Percentiles rank a stretch among this genome's conserved stretches.
Evolutionary conservation across 2,797 vertebrate genomes (phyloP).

Genomic region (Denticeps clupeoides): DNA sequence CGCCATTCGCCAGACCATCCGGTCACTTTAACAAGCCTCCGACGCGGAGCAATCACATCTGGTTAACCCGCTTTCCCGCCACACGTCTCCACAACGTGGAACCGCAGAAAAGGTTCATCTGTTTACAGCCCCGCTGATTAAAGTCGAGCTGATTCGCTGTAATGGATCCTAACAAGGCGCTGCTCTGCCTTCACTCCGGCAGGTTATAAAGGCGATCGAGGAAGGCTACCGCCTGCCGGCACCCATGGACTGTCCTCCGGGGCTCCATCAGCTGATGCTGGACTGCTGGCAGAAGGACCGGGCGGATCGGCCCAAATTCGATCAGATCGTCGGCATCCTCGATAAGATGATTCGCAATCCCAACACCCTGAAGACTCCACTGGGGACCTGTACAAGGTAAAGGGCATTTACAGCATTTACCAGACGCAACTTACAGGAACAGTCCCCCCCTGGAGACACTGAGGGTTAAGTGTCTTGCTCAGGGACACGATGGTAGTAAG

Average conservation of each 20-base stretch:
- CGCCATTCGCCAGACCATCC: not conserved
- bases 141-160: conserved; percentile 7
- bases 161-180: conserved; percentile 11
- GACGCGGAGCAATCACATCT: conserved; percentile 9
- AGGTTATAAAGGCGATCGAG: conserved; percentile 98
- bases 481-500: no score
- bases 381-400: conserved; percentile 91
- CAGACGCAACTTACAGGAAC: conserved; percentile 2
- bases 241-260: conserved; percentile 93
- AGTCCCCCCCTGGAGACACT: not conserved
- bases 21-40: conserved; percentile 12
- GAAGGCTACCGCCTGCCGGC: conserved; percentile 92
- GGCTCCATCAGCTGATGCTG: conserved; percentile 94
- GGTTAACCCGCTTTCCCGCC: conserved; percentile 14
- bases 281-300: conserved; percentile 97
- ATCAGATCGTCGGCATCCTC: conserved; percentile 98
- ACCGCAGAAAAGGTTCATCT: conserved; percentile 18
- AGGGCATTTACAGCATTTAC: conserved; percentile 76
- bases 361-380: conserved; percentile 87
- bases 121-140: conserved; percentile 27
- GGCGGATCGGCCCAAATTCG: conserved; percentile 88
- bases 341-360: conserved; percentile 98
- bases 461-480: no score
- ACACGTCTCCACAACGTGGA: conserved; percentile 12
- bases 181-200: not conserved